Percentiles rank a stretch among this genome's conserved stretches.
Conservation (phyloP, 2,888 invertebrate species). For the Scaptodrosophila latifasciaeformis region DNA sequence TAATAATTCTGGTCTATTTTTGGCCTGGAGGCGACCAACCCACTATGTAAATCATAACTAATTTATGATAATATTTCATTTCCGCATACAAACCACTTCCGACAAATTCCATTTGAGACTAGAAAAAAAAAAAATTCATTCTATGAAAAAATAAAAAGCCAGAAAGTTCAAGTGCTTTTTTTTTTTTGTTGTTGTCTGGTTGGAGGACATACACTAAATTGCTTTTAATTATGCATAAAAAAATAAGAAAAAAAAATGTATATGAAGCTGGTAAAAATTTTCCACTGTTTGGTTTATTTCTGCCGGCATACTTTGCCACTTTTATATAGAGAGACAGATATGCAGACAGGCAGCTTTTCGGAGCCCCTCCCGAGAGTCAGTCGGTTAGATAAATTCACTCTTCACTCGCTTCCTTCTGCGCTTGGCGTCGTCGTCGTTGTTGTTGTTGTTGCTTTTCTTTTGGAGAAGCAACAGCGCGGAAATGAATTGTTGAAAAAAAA, state of each 20-base stretch:
- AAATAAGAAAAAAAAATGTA: no score
- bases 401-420: no score
- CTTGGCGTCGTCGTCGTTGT: no score
- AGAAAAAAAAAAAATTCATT: no score
- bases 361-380: not conserved
- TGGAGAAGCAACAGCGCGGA: slow-evolving; percentile 11
- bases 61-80: slow-evolving; percentile 5
- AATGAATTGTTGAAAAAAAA: slow-evolving; percentile 25
- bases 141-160: no score
- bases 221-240: slow-evolving; percentile 19
- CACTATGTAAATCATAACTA: slow-evolving; percentile 6
- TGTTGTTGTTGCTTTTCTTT: not conserved
- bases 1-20: no score
- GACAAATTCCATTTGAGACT: not conserved
- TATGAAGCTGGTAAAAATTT: no score
- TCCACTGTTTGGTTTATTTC: slow-evolving; percentile 1
- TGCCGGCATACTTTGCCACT: not conserved
- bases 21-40: no score
- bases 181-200: not conserved
- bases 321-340: not conserved
- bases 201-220: slow-evolving; percentile 5
- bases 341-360: not conserved
- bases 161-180: no score
- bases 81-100: not conserved
- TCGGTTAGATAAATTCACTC: no score